Percentiles rank a stretch among this genome's conserved stretches.
phyloP scores from a whole-genome alignment of 1,140 invertebrate genomes.

The Calephelis nemesis region DNA sequence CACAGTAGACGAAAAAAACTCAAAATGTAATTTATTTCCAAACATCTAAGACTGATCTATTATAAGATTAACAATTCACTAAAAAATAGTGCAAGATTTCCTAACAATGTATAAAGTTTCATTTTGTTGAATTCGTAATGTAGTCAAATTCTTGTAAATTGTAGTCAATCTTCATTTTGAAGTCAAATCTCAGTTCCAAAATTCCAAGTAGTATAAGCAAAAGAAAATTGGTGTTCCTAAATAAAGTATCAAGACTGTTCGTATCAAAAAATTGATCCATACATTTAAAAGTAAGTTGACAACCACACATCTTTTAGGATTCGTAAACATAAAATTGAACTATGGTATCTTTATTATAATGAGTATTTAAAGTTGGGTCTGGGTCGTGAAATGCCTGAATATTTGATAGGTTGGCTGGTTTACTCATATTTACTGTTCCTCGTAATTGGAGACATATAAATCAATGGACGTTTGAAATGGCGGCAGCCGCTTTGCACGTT shows the following conservation, averaged over 20 bases:
- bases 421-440: constrained; percentile 50
- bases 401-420: constrained; percentile 69
- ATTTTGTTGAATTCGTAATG: no score
- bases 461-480: constrained; percentile 66
- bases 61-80: no score
- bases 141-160: no score
- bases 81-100: no score
- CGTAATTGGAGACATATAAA: constrained; percentile 64
- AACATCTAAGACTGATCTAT: no score
- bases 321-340: constrained; percentile 54
- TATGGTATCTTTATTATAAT: constrained; percentile 75
- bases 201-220: no score
- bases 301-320: constrained; percentile 29
- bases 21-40: no score
- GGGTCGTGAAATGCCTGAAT: constrained; percentile 62
- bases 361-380: constrained; percentile 54
- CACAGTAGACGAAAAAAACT: no score
- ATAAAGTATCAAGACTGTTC: constrained; percentile 23
- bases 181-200: no score
- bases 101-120: no score
- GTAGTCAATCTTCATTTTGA: no score
- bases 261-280: neutral
- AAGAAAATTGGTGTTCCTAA: no score
- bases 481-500: constrained; percentile 59
- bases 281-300: constrained; percentile 43